phyloP scores from a whole-genome alignment of 2,113 vertebrate species.

The Tychaedon coryphoeus region DNA sequence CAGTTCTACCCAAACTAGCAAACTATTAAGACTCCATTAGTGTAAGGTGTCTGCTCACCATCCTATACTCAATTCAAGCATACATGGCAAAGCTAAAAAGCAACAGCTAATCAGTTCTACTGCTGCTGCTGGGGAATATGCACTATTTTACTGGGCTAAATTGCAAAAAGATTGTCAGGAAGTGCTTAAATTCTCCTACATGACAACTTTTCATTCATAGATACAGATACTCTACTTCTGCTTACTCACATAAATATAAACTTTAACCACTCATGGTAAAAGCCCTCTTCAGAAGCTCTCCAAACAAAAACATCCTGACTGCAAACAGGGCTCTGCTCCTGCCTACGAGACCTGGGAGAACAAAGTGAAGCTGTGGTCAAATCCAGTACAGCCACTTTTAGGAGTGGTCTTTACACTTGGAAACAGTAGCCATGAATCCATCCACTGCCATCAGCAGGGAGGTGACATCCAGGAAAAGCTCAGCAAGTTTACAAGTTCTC shows the following conservation, averaged over 20 bases:
- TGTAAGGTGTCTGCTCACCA: not conserved
- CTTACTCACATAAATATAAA: not conserved
- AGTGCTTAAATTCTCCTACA: not conserved
- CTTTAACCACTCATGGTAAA: not conserved
- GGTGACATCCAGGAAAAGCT: not conserved
- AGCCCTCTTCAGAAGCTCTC: not conserved
- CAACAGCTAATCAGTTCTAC: not conserved
- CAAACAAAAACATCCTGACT: not conserved
- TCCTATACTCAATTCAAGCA: not conserved
- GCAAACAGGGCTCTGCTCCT: not conserved
- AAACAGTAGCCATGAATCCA: fast-evolving
- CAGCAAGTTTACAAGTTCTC: not conserved
- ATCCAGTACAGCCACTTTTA: not conserved
- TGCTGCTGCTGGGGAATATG: not conserved
- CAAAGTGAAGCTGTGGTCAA: not conserved
- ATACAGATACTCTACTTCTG: not conserved
- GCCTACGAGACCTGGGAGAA: not conserved
- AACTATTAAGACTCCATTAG: not conserved
- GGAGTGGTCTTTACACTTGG: not conserved
- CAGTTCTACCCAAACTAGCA: not conserved
- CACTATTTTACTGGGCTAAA: not conserved
- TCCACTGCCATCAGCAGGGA: not conserved
- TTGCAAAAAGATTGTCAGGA: not conserved
- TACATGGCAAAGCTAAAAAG: not conserved
- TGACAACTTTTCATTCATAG: not conserved